Base-by-base conservation (phyloP, 2,113 vertebrate genomes). In the Menura novaehollandiae region DNA sequence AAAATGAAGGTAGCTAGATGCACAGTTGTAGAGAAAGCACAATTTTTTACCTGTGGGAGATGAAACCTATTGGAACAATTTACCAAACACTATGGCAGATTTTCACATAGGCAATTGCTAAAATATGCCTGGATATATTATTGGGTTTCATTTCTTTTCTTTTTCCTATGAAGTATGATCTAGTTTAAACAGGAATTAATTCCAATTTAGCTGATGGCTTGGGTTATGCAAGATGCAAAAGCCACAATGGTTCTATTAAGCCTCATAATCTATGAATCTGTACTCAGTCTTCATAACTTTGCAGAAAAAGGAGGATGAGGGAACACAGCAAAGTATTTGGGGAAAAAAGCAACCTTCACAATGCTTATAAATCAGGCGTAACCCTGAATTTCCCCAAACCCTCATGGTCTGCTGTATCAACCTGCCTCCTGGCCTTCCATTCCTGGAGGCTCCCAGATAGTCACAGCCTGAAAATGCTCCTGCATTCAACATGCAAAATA, bases 121-220 rank as follows among this genome's bases (percentile, higher is more conserved):
- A 88, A 92, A 56, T 77, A 84, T 1, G 11, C 28, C 41, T 72
- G 32, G 32, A 9, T 55, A n/a, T 23, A 9, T 35, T 60, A 44
- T 5, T 32, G 0, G 0, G 18, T 89, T 96, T 78, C 33, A 15
- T 23, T 17, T 37, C 23, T 88, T 32, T 5, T 14, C 4, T 49
- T 79, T 90, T 81, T 75, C 44, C 44, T 89, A 53, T 52, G 63
- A 88, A 73, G 30, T 44, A 51, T 55, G 24, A 85, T 88, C 64
- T 67, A 74, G n/a, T 59, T 88, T 93, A 71, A 91, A 35, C 16
- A 86, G 39, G 82, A 90, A 93, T 96, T 94, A 83, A 93, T 94
- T 95, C 53, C n/a, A 86, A 3, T 88, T 94, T 74, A 84, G 28
- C n/a, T 93, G 63, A 60, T 75, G 41, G 52, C 16, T 52, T 81